Evolutionary conservation across 2,113 vertebrate genomes (phyloP).

Genomic region (Serilophus lunatus): DNA sequence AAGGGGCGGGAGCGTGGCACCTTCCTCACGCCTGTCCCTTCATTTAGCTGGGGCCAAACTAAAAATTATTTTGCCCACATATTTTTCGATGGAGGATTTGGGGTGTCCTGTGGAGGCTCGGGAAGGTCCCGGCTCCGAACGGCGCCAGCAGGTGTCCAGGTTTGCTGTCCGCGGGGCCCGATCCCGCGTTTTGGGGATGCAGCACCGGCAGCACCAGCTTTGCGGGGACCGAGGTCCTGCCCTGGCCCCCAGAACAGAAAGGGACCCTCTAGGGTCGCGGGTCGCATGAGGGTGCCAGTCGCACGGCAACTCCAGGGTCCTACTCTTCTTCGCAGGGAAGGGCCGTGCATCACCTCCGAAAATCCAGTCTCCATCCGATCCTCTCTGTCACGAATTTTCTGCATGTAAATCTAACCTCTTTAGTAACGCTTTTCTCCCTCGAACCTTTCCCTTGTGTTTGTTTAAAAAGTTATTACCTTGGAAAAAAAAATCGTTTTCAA

Average conservation of each 20-base stretch:
- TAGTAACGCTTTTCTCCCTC: not conserved
- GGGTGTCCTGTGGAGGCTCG: not conserved
- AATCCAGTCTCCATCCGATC: not conserved
- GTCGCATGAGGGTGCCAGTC: not conserved
- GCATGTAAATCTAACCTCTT: not conserved
- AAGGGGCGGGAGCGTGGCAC: too few relatives aligned
- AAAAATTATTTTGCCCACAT: accelerated
- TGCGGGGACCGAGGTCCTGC: not conserved
- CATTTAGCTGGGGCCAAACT: not conserved
- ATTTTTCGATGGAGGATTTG: not conserved
- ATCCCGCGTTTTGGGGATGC: not conserved
- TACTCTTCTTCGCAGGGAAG: too few relatives aligned
- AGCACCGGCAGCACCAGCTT: not conserved
- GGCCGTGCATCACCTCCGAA: not conserved
- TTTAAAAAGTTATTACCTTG: not conserved
- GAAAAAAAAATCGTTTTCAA: not conserved
- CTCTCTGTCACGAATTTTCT: not conserved
- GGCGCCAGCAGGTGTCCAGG: slow-evolving; percentile 1
- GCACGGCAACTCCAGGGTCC: not conserved
- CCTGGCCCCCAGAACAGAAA: not conserved
- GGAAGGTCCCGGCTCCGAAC: not conserved
- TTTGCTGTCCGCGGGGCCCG: not conserved
- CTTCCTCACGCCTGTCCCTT: not conserved
- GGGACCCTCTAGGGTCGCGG: not conserved
- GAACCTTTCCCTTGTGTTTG: not conserved